Percentiles rank a stretch among this genome's conserved stretches.
These are phyloP conservation scores for Hypolimnas misippus DNA, from an alignment of 2,888 invertebrate species.

Conservation along the genomic window DNA sequence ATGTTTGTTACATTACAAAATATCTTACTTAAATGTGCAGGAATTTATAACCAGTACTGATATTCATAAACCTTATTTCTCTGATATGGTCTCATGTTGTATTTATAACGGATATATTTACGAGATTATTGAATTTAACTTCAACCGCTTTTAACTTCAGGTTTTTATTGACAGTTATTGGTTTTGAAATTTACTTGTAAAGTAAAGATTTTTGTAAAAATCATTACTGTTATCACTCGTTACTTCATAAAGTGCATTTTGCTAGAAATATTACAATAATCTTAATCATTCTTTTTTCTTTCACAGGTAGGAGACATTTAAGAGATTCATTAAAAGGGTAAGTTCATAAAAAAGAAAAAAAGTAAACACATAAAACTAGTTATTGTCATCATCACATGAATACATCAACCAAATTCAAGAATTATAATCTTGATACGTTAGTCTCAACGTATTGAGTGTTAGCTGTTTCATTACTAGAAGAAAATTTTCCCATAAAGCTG, in stretches of 20 bases:
- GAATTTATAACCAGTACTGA: constrained; percentile 2
- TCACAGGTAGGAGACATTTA: constrained; percentile 41
- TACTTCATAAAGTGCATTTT: too few relatives aligned
- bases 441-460: neutral
- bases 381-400: neutral
- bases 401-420: neutral
- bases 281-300: constrained; percentile 13
- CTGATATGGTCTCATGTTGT: neutral
- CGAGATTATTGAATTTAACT: neutral
- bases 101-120: constrained; percentile 3
- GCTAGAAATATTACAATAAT: too few relatives aligned
- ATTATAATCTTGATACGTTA: neutral
- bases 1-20: constrained; percentile 4
- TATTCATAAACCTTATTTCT: constrained; percentile 9
- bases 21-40: neutral
- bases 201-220: neutral
- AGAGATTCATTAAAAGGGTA: constrained; percentile 40
- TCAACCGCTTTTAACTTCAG: neutral
- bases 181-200: neutral
- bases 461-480: constrained; percentile 6
- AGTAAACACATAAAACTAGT: too few relatives aligned
- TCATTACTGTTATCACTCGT: neutral
- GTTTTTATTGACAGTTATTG: neutral
- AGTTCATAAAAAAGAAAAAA: constrained; percentile 3
- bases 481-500: constrained; percentile 5